phyloP scores from a whole-genome alignment of 2,797 vertebrate genomes.

The Halcyon leucocephala region DNA sequence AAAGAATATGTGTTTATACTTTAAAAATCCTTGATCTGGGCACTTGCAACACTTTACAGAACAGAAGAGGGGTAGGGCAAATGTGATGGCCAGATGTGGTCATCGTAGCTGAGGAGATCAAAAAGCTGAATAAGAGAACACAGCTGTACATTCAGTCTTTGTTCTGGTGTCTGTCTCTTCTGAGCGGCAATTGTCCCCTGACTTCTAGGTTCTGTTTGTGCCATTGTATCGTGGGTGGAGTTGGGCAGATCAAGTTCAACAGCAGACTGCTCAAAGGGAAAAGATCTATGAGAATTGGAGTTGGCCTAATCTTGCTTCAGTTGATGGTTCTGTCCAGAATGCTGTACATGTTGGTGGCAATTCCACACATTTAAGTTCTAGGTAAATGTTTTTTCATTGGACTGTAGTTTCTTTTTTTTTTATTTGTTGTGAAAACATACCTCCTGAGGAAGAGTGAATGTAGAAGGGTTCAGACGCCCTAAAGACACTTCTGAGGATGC shows the following conservation, averaged over 20 bases:
- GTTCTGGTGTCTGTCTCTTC: background rate
- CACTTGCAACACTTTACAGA: background rate
- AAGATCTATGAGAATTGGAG: background rate
- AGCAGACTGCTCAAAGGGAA: background rate
- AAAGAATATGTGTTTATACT: background rate
- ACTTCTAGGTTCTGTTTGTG: background rate
- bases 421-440: background rate
- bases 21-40: background rate
- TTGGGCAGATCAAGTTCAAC: background rate
- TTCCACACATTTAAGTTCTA: background rate
- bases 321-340: background rate
- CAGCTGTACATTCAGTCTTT: background rate
- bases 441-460: background rate
- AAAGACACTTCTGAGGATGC: background rate
- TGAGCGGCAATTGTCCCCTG: background rate
- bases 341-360: background rate
- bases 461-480: background rate
- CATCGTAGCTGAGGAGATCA: background rate
- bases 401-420: too few species aligned
- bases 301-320: background rate
- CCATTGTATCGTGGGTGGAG: background rate
- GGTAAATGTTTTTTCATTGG: background rate
- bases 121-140: background rate
- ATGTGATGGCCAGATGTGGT: background rate
- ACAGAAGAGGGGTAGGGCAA: background rate